These are phyloP conservation scores for Falco novaeseelandiae DNA, from an alignment of 2,797 vertebrate species.

Conservation along the genomic window DNA sequence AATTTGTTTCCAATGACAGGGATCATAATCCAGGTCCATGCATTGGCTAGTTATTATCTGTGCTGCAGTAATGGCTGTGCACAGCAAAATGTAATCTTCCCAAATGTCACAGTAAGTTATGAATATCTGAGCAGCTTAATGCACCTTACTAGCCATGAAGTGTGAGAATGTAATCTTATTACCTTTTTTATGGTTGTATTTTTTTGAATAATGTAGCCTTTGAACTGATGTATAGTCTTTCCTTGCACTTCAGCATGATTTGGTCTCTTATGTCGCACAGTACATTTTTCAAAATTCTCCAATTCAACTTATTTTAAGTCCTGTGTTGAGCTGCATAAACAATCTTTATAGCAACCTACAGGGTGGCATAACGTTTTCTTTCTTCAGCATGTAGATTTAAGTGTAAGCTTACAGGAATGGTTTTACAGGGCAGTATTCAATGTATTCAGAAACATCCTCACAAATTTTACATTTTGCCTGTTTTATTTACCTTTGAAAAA, in stretches of 20 bases:
- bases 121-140: constrained; percentile 86
- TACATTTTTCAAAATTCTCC: constrained; percentile 82
- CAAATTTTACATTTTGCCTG: constrained; percentile 60
- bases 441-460: constrained; percentile 61
- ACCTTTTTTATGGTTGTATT: constrained; percentile 86
- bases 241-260: constrained; percentile 82
- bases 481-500: constrained; percentile 28
- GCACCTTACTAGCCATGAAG: constrained; percentile 84
- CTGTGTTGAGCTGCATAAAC: constrained; percentile 80
- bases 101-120: constrained; percentile 85
- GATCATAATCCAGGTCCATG: constrained; percentile 76
- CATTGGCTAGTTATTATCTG: constrained; percentile 80
- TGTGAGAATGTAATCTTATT: constrained; percentile 85
- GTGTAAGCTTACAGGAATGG: constrained; percentile 60
- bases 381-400: constrained; percentile 50
- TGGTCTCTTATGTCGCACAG: constrained; percentile 73
- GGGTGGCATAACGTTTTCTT: constrained; percentile 76
- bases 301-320: constrained; percentile 78
- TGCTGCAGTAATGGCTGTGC: constrained; percentile 79
- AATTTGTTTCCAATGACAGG: constrained; percentile 82
- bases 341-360: constrained; percentile 80
- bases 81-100: constrained; percentile 84
- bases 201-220: constrained; percentile 84
- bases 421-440: constrained; percentile 57
- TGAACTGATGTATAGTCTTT: constrained; percentile 85